Percentiles rank a stretch among this genome's conserved stretches.
Evolutionary conservation across 2,797 vertebrate species (phyloP).

Genomic region (Myotis pilosus): DNA sequence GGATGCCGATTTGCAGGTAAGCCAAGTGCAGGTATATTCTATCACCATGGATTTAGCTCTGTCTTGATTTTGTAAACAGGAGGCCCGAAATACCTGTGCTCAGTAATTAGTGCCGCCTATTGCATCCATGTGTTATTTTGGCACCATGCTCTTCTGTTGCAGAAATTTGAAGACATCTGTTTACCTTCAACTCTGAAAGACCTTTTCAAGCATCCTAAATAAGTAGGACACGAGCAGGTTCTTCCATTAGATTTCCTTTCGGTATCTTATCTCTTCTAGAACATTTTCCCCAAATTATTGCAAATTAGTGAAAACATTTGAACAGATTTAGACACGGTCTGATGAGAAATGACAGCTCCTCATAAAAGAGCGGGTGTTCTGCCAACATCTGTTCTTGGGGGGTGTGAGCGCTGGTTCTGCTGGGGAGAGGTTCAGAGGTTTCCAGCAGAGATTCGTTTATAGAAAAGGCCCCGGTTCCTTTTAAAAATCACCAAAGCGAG

Average conservation of each 20-base stretch:
- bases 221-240: conserved; percentile 40
- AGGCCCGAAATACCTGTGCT: conserved; percentile 60
- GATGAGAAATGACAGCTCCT: conserved; percentile 76
- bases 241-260: conserved; percentile 21
- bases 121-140: conserved; percentile 51
- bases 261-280: conserved; percentile 58
- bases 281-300: conserved; percentile 64
- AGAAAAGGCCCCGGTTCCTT: conserved; percentile 31
- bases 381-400: conserved; percentile 26
- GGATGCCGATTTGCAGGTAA: background rate
- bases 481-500: conserved; percentile 46
- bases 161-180: conserved; percentile 64
- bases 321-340: conserved; percentile 75
- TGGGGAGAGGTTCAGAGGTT: conserved; percentile 28
- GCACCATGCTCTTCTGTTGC: conserved; percentile 47
- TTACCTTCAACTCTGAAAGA: conserved; percentile 66
- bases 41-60: background rate
- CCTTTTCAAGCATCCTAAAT: conserved; percentile 50
- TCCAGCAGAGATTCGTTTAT: background rate
- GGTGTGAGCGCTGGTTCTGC: conserved; percentile 10
- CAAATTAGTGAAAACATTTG: conserved; percentile 77
- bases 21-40: background rate
- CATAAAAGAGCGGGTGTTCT: conserved; percentile 57
- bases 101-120: background rate
- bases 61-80: conserved; percentile 60